Percentiles rank a stretch among this genome's conserved stretches.
These are phyloP conservation scores for Caenorhabditis macrosperma DNA, from an alignment of 2,888 invertebrate genomes.

Conservation along the genomic window DNA sequence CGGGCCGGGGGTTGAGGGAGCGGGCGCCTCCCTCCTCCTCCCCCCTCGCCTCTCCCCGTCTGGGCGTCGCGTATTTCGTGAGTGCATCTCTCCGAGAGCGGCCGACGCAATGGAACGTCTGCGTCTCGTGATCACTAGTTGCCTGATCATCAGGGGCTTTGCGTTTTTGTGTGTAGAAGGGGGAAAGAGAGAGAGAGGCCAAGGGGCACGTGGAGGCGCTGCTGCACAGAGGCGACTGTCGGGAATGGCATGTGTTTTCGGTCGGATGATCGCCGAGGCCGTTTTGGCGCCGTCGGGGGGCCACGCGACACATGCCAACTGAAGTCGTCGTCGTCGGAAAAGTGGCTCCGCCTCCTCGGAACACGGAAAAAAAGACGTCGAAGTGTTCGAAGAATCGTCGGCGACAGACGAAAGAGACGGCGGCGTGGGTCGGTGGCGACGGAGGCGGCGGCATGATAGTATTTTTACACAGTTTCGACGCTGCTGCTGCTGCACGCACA, in stretches of 20 bases:
- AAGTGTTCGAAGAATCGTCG: background rate
- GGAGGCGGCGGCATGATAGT: slow-evolving; percentile 8
- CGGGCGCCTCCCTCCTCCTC: slow-evolving; percentile 29
- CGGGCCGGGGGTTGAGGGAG: slow-evolving; percentile 33
- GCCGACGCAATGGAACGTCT: slow-evolving; percentile 37
- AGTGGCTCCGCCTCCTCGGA: background rate
- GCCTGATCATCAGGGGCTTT: slow-evolving; percentile 33
- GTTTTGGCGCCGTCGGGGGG: background rate
- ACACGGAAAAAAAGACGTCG: background rate
- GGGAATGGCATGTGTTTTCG: slow-evolving; percentile 45
- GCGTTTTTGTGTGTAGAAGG: slow-evolving; percentile 1
- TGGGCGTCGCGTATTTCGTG: slow-evolving; percentile 15
- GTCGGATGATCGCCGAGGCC: slow-evolving; percentile 34
- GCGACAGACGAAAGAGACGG: background rate
- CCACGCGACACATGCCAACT: background rate
- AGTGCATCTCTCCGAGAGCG: slow-evolving; percentile 15
- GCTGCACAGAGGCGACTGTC: slow-evolving; percentile 22
- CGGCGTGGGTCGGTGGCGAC: background rate
- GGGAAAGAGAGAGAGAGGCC: slow-evolving; percentile 11
- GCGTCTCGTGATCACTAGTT: slow-evolving; percentile 27
- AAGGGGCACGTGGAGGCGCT: slow-evolving; percentile 45
- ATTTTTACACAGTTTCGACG: slow-evolving; percentile 21
- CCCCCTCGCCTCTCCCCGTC: background rate
- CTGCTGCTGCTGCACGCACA: too few relatives aligned
- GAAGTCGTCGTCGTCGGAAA: too few relatives aligned